phyloP scores from a whole-genome alignment of 2,797 vertebrate species.

The Notoglanidium macrostoma region DNA sequence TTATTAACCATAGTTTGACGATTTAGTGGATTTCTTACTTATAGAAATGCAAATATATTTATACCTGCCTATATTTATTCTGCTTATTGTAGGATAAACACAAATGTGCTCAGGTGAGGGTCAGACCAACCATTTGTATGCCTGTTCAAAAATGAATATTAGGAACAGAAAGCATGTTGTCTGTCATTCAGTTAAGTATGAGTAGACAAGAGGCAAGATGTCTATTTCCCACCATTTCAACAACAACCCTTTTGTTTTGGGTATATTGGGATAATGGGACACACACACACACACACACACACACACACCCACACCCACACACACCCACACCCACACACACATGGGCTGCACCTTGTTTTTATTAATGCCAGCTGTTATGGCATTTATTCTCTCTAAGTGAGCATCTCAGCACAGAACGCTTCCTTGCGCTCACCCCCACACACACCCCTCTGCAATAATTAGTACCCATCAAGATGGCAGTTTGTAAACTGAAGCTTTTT shows the following conservation, averaged over 20 bases:
- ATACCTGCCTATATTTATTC: conserved; percentile 18
- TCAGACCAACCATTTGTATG: not conserved
- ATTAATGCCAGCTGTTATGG: conserved; percentile 66
- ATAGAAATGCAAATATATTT: not conserved
- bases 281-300: conserved; percentile 30
- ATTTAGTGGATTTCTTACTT: not conserved
- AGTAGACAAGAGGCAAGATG: conserved; percentile 29
- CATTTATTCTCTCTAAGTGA: conserved; percentile 49
- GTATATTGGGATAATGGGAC: conserved; percentile 35
- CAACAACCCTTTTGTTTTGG: conserved; percentile 28
- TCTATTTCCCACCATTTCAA: conserved; percentile 35
- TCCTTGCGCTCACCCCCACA: conserved; percentile 62
- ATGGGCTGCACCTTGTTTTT: conserved; percentile 67
- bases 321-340: conserved; percentile 34
- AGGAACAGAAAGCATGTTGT: conserved; percentile 19
- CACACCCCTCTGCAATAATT: conserved; percentile 69
- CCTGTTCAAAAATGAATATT: conserved; percentile 28
- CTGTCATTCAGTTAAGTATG: conserved; percentile 13
- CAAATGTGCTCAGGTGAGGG: not conserved
- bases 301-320: conserved; percentile 46
- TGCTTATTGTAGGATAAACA: not conserved
- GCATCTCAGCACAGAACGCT: conserved; percentile 60
- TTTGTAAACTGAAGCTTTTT: conserved; percentile 73
- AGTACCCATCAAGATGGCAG: conserved; percentile 71
- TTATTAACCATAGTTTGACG: not conserved